These are phyloP conservation scores for Corythoichthys haematopterus DNA, from an alignment of 2,113 vertebrate genomes.

Conservation along the genomic window DNA sequence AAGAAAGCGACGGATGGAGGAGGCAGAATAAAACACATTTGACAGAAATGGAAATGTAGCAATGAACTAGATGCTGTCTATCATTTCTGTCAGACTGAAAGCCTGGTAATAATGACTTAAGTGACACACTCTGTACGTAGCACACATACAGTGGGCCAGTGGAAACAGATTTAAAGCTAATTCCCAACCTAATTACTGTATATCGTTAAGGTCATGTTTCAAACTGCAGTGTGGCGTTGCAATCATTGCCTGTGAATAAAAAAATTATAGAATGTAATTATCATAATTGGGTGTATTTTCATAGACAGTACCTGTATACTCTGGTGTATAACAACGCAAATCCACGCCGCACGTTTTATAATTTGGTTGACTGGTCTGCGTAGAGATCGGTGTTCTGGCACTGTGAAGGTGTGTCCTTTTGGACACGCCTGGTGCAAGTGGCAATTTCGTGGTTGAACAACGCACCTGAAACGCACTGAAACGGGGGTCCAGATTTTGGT, in stretches of 20 bases:
- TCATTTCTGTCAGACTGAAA: constrained; percentile 18
- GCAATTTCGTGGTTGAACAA: no score
- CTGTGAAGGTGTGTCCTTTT: no score
- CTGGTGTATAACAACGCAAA: no score
- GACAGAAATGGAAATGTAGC: constrained; percentile 40
- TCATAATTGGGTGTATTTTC: neutral
- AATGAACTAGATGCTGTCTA: constrained; percentile 22
- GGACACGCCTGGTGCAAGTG: no score
- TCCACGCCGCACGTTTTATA: no score
- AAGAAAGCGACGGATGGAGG: constrained; percentile 44
- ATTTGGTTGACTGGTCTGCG: no score
- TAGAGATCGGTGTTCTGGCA: no score
- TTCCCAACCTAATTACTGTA: neutral
- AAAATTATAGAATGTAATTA: neutral
- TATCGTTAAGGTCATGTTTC: neutral
- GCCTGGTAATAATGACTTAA: constrained; percentile 20
- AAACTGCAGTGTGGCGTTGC: neutral
- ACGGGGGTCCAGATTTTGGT: no score
- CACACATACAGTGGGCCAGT: neutral
- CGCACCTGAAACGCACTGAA: no score
- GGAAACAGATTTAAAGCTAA: neutral
- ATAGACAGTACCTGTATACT: no score
- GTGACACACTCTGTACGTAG: constrained; percentile 20
- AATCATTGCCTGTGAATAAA: neutral
- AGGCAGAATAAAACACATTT: constrained; percentile 32